Evolutionary conservation across 2,888 invertebrate genomes (phyloP), one percentile per base, ranked within the genome.

Genomic region (Furcula furcula): DNA sequence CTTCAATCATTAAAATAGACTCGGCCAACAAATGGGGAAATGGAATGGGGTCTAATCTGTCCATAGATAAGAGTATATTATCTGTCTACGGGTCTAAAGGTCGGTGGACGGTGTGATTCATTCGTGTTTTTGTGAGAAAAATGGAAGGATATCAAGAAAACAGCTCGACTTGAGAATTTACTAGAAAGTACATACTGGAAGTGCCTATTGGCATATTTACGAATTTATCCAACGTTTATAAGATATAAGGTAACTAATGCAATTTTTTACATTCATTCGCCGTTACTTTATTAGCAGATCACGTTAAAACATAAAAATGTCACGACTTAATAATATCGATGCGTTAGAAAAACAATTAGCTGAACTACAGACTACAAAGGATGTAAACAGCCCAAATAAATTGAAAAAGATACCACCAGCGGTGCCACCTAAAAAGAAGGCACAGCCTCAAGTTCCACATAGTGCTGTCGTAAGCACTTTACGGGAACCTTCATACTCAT

Each of bases 361-460:
- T 9, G 92, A 92, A 60, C 76, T 94, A 58, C 92, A 93, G 68
- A 81, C 93, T 69, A 82, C 90, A 31, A 92, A 91, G 50, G 74
- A 82, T 40, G 42, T 61, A 29, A 74, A 64, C 55, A 58, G 62
- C 23, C 45, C 73, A n/a, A 66, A 61, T 37, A 74, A 75, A 69
- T 54, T 74, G 12, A 78, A 88, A 69, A 95, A 94, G 80, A 86
- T 93, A 44, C 94, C 94, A 46, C 95, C 95, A 45, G 93, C 93
- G 34, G 94, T 95, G 37, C 95, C 95, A 27, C 95, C 95, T 6
- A 95, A 95, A 74, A 95, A 94, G 48, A 93, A 91, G 73, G 94
- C 81, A 42, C 80, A 81, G 63, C 86, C 90, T 7, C 80, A 93
- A 93, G 93, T 95, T 60, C 95, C 95, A 42, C 93, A 94, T 65